Base-by-base conservation (phyloP, 2,797 vertebrate species). In the Neostethus bicornis region DNA sequence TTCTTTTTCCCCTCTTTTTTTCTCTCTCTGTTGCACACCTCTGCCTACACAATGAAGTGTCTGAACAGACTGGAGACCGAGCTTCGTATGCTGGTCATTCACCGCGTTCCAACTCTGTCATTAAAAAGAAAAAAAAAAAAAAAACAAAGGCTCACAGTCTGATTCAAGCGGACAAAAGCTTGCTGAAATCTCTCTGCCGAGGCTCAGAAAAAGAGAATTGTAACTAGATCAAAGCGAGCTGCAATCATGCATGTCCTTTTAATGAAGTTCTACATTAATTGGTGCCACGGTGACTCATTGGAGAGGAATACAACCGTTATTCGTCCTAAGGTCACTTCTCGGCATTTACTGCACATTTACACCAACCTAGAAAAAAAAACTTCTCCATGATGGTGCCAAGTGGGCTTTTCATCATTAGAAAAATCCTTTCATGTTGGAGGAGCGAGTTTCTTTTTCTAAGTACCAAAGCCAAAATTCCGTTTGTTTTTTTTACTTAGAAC, bases 171-270 rank as follows among this genome's bases (percentile, higher is more conserved):
- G 63, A 83, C 71, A 80, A 86, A 79, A 73, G 64, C 75, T 32
- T 4, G 52, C 54, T 45, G 65, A 73, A 26, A 58, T 55, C 48
- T 80, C 61, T 66, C 56, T 55, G 56, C 47, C 56, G 31, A 51
- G 38, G 61, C 66, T 59, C 31, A 50, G 62, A 76, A 31, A 60
- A 67, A 73, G 64, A 79, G 50, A 68, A 64, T 73, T 80, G 62
- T 41, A 75, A 80, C 51, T 35, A 79, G 77, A 91, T 91, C 88
- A 92, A 90, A 90, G 77, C 69, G 48, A 80, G 75, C 66, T 64
- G 75, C 90, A 85, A 63, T 85, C 89, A 90, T 90, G 89, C 89
- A 67, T 88, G 87, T 82, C 56, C 84, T 87, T 91, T 91, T 92
- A 92, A 91, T 92, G 84, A 91, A 81, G 77, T 80, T 82, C 73